phyloP scores from a whole-genome alignment of 2,113 vertebrate genomes.

The Nansenia antarctica region DNA sequence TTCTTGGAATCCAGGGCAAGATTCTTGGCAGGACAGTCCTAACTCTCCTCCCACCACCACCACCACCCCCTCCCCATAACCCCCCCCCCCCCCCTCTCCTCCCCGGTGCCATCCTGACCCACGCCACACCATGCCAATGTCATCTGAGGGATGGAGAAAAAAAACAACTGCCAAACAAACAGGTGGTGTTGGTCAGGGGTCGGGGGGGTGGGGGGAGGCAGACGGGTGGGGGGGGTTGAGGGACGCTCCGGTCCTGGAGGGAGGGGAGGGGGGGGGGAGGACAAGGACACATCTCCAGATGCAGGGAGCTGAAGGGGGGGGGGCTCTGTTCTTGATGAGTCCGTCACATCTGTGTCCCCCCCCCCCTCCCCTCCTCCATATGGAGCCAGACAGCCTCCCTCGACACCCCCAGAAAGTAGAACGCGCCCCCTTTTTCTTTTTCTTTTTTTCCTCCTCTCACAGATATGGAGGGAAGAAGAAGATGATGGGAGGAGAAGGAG shows the following conservation, averaged over 20 bases:
- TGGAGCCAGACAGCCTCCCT: constrained; percentile 39
- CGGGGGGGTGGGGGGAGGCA: constrained; percentile 30
- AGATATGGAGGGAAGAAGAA: neutral
- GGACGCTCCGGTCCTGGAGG: constrained; percentile 45
- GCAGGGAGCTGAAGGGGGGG: too few relatives aligned
- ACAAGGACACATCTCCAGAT: too few relatives aligned
- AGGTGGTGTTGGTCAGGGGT: constrained; percentile 54
- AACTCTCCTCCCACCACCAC: too few relatives aligned
- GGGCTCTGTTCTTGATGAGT: too few relatives aligned
- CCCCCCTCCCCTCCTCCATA: constrained; percentile 46
- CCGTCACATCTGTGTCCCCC: constrained; percentile 58
- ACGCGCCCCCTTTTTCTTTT: neutral
- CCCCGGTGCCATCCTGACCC: too few relatives aligned
- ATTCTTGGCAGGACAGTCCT: too few relatives aligned
- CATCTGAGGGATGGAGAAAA: too few relatives aligned
- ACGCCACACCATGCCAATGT: too few relatives aligned
- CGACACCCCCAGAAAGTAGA: constrained; percentile 29
- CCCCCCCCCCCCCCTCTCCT: too few relatives aligned
- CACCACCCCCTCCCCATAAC: too few relatives aligned
- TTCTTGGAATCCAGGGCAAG: too few relatives aligned
- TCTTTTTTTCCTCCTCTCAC: neutral
- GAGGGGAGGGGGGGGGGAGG: constrained; percentile 36
- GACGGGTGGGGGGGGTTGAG: constrained; percentile 10
- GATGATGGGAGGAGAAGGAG: neutral
- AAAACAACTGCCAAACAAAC: constrained; percentile 21